Evolutionary conservation across 2,888 invertebrate species (phyloP).

Genomic region (Myopa tessellatipennis): DNA sequence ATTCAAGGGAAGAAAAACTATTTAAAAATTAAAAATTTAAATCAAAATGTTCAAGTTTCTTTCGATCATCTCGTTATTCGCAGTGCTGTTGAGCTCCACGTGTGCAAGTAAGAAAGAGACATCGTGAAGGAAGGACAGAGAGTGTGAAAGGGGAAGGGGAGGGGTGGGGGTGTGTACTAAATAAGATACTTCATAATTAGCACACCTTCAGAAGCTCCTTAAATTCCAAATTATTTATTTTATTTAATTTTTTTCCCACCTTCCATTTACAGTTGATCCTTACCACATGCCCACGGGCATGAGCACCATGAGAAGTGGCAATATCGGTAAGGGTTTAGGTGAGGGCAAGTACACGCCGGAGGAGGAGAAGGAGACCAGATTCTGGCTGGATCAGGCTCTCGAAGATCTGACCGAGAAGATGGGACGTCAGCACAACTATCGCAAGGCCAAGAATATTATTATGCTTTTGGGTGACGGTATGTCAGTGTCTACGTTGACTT

Average conservation of each 20-base stretch:
- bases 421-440: conserved; percentile 38
- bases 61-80: not conserved
- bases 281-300: not conserved
- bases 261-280: conserved; percentile 1
- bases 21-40: not conserved
- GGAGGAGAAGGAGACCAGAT: conserved; percentile 49
- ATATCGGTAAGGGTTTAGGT: conserved; percentile 6
- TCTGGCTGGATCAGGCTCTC: conserved; percentile 55
- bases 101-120: not conserved
- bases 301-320: not conserved
- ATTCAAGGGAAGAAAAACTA: not conserved
- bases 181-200: no score
- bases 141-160: not conserved
- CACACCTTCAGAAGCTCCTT: no score
- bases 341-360: conserved; percentile 37
- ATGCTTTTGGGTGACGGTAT: conserved; percentile 73
- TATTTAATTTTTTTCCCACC: no score
- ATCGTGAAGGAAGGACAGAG: no score
- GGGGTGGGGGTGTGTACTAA: no score
- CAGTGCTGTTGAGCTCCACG: not conserved
- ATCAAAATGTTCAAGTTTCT: not conserved
- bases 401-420: conserved; percentile 50
- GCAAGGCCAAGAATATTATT: conserved; percentile 60
- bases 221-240: no score
- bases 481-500: conserved; percentile 77